Percentiles rank a stretch among this genome's conserved stretches.
Evolutionary conservation across 2,797 vertebrate species (phyloP).

Genomic region (Sebastes steindachneri): DNA sequence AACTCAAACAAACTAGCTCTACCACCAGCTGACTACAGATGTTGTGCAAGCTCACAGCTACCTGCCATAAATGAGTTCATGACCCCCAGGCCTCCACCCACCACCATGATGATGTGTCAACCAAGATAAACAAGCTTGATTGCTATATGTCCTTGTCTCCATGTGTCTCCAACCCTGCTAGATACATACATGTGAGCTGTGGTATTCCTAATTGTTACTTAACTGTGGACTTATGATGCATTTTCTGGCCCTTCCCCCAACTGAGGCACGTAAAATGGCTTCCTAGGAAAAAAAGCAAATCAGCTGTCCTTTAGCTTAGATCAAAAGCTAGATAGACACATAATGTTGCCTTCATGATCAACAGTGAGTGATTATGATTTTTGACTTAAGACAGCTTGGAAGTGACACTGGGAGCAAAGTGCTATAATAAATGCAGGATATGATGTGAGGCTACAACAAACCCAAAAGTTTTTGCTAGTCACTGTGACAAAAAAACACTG

Average conservation of each 20-base stretch:
- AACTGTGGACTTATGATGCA: constrained; percentile 52
- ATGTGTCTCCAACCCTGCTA: not conserved
- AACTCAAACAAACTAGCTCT: not conserved
- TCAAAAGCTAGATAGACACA: constrained; percentile 5
- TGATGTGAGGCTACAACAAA: constrained; percentile 14
- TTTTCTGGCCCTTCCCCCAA: constrained; percentile 68
- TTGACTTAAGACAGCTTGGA: not conserved
- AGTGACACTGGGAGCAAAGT: not conserved
- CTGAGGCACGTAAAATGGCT: constrained; percentile 78
- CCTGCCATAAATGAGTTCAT: constrained; percentile 64
- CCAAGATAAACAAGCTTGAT: constrained; percentile 38
- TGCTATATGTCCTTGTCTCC: not conserved
- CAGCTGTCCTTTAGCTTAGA: constrained; percentile 63
- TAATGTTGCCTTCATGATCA: not conserved
- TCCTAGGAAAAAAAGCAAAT: constrained; percentile 70
- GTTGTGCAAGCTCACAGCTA: constrained; percentile 41
- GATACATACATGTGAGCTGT: not conserved
- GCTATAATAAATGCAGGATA: not conserved
- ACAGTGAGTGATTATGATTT: not conserved
- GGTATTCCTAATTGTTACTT: constrained; percentile 15
- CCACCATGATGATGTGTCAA: constrained; percentile 24
- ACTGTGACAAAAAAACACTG: not conserved
- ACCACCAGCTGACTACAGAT: constrained; percentile 8
- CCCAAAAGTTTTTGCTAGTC: constrained; percentile 54
- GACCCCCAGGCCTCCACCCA: constrained; percentile 39